Base-by-base conservation (phyloP, 2,113 vertebrate species). In the Lampris incognitus region DNA sequence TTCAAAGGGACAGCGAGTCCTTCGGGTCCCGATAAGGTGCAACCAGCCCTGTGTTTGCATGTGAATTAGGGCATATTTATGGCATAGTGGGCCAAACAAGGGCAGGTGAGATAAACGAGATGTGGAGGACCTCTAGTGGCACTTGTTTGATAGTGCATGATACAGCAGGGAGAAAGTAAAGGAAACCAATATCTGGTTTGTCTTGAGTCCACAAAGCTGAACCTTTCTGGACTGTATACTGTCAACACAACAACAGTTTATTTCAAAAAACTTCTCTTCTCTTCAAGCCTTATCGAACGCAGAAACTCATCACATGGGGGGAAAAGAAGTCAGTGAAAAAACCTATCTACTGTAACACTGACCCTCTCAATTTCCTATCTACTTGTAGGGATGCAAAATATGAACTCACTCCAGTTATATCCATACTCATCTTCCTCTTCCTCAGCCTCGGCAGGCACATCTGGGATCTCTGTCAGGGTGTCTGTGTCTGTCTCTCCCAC, bases 321-420 rank as follows among this genome's bases (percentile, higher is more conserved):
- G 24, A 24, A 24, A 24, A 24, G 24, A 24, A 24, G 24, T 24
- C 24, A 24, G 24, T 24, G 24, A 24, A 24, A 24, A 24, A 24
- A 24, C 24, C 24, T 24, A 24, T 24, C 24, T 24, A 24, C 24
- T 24, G 24, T 24, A 24, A 24, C 24, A 24, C 24, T 24, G 24
- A 24, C 24, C 24, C 24, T 24, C 24, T 24, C 24, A 24, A 24
- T 24, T 24, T 24, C 24, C 24, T 24, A 24, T 24, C 24, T 24
- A 24, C 24, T 24, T 24, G 24, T 24, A 24, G 24, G 24, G 24
- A 24, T 24, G 24, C 11, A 38, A 4, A 62, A 76, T 56, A 7
- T n/a, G 55, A 79, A 97, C 97, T 96, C 94, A 99, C 98, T 95
- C 97, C 97, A 98, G 87, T 91, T 98, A 90, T 97, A 98, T 78